Conservation (phyloP, 2,113 vertebrate species). For the Todiramphus saurophagus region DNA sequence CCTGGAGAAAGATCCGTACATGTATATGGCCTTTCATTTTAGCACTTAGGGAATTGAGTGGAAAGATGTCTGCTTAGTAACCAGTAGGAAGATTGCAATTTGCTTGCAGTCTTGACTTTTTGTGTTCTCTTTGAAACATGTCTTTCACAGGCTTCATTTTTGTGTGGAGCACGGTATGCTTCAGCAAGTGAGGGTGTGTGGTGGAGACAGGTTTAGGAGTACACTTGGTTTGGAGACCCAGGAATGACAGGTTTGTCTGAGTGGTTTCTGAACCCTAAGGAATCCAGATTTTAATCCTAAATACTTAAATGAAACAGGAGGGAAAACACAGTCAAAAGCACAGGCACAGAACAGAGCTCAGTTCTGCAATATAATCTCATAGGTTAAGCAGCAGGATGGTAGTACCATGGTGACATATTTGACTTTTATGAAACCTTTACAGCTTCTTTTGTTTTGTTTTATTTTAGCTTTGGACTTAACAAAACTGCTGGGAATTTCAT, state of each 20-base stretch:
- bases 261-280: neutral
- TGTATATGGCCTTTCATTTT: neutral
- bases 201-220: neutral
- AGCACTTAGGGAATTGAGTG: fast-evolving
- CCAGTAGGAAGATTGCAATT: neutral
- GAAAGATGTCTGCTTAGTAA: neutral
- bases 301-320: neutral
- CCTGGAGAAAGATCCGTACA: neutral
- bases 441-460: neutral
- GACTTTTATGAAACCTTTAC: neutral
- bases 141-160: neutral
- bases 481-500: neutral
- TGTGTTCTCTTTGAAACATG: neutral
- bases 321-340: neutral
- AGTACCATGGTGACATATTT: neutral
- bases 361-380: neutral
- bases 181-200: neutral
- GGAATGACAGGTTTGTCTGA: neutral
- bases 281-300: neutral
- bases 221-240: neutral
- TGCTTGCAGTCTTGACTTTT: neutral
- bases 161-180: fast-evolving
- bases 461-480: neutral
- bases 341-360: fast-evolving
- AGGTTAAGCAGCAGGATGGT: neutral